Evolutionary conservation across 2,888 invertebrate species (phyloP).

Genomic region (Morpho deidamia): DNA sequence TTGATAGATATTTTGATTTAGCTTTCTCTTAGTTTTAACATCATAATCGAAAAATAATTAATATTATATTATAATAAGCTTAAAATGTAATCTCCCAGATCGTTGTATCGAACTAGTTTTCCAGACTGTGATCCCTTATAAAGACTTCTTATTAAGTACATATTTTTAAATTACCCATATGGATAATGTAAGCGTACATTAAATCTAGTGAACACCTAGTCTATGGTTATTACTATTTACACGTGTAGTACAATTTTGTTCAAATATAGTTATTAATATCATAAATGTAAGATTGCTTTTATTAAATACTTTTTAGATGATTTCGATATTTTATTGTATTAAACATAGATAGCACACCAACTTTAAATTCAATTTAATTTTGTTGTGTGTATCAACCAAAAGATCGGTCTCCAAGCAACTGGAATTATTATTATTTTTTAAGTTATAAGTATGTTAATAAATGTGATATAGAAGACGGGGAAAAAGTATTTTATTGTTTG

Average conservation of each 20-base stretch:
- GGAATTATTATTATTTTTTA: no score
- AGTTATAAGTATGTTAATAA: no score
- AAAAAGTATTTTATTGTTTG: no score
- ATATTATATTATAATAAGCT: conserved; percentile 20
- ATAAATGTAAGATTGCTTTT: no score
- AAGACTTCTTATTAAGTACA: conserved; percentile 75
- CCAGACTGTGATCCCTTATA: conserved; percentile 77
- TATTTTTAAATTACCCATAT: conserved; percentile 40
- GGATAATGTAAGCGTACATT: conserved; percentile 29
- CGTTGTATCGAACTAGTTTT: conserved; percentile 63
- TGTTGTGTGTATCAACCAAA: not conserved
- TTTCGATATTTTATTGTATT: no score
- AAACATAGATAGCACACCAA: no score
- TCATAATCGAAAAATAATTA: not conserved
- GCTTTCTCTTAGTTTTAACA: no score
- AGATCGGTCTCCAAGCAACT: not conserved
- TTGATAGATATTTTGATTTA: no score
- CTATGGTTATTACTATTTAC: conserved; percentile 26
- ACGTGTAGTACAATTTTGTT: conserved; percentile 14
- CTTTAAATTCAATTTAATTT: not conserved
- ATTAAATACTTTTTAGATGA: no score
- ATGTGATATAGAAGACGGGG: no score
- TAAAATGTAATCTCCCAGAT: conserved; percentile 22
- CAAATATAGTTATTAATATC: not conserved
- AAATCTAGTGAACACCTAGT: conserved; percentile 28